Conservation (phyloP, 1,140 invertebrate species). For the Apocrypta bakeri region DNA sequence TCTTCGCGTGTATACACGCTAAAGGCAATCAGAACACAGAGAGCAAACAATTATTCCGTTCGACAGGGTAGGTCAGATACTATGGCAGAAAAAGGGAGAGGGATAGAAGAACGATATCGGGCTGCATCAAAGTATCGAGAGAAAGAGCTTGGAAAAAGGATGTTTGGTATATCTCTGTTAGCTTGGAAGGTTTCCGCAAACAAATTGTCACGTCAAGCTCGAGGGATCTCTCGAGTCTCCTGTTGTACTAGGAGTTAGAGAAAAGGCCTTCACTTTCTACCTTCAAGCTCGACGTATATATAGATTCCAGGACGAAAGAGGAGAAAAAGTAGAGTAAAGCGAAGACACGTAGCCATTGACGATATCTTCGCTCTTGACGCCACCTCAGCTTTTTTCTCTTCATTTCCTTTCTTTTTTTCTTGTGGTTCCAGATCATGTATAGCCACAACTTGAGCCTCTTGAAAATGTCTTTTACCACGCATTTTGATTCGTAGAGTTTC, state of each 20-base stretch:
- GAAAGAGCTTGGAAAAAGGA: not conserved
- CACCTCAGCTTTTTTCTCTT: not conserved
- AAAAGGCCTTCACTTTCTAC: constrained; percentile 6
- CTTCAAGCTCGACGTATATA: not conserved
- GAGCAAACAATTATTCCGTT: not conserved
- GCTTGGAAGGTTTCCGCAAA: not conserved
- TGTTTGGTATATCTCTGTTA: constrained; percentile 16
- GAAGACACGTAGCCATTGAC: constrained; percentile 7
- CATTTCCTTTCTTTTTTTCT: not conserved
- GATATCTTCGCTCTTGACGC: not conserved
- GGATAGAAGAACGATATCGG: not conserved
- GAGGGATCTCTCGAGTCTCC: not conserved
- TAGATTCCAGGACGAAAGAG: not conserved
- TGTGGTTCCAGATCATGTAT: not conserved
- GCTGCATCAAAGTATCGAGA: not conserved
- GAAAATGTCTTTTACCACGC: not conserved
- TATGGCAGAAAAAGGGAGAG: not conserved
- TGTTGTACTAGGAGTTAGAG: not conserved
- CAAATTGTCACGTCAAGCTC: constrained; percentile 26
- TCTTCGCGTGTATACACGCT: not conserved
- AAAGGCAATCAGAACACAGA: not conserved
- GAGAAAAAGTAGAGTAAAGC: not conserved
- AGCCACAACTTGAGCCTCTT: not conserved
- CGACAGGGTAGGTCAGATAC: not conserved
- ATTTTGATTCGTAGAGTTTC: not conserved